Evolutionary conservation across 2,113 vertebrate species (phyloP).

Genomic region (Oxygymnocypris stewartii): DNA sequence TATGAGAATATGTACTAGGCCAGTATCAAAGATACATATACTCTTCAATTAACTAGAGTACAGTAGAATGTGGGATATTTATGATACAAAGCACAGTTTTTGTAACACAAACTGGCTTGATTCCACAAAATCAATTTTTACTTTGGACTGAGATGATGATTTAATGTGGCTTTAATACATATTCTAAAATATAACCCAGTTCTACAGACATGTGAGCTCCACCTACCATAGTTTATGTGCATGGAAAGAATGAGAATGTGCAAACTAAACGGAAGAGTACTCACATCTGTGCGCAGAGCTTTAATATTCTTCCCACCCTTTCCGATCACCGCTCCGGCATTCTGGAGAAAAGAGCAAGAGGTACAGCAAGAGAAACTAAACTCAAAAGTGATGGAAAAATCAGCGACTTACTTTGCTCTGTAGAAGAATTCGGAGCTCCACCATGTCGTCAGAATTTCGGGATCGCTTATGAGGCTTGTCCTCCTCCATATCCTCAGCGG

Average conservation of each 20-base stretch:
- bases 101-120: constrained; percentile 3
- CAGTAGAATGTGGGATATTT: constrained; percentile 4
- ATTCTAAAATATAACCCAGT: not conserved
- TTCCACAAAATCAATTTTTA: not conserved
- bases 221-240: constrained; percentile 31
- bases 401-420: constrained; percentile 90
- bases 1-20: constrained; percentile 57
- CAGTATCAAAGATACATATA: constrained; percentile 35
- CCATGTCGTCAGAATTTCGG: constrained; percentile 94
- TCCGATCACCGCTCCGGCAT: constrained; percentile 98
- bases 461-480: constrained; percentile 96
- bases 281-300: constrained; percentile 97
- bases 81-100: not conserved
- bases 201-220: constrained; percentile 15
- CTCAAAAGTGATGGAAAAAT: not conserved
- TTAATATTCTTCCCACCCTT: constrained; percentile 99
- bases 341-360: constrained; percentile 71
- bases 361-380: not conserved
- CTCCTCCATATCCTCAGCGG: constrained; percentile 95
- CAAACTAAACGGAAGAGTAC: constrained; percentile 68
- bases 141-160: not conserved
- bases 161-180: not conserved
- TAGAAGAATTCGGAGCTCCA: constrained; percentile 95
- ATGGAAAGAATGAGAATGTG: not conserved
- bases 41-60: constrained; percentile 5